Evolutionary conservation across 2,888 invertebrate species (phyloP).

Genomic region (Drosophila mulleri): DNA sequence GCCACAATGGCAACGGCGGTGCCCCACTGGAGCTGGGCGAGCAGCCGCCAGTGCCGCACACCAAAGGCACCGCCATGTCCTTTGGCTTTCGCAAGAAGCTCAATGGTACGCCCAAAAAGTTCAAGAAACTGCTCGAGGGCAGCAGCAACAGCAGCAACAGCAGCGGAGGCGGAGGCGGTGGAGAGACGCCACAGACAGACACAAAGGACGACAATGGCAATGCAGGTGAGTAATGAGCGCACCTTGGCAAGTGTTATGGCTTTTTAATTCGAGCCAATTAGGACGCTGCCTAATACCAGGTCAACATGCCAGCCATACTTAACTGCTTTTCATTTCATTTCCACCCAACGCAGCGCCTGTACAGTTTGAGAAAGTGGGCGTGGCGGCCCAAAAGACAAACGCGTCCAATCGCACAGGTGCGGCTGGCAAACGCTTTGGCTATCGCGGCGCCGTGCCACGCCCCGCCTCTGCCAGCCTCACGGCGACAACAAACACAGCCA

Average conservation of each 20-base stretch:
- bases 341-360: slow-evolving; percentile 47
- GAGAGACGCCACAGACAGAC: slow-evolving; percentile 29
- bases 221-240: slow-evolving; percentile 75
- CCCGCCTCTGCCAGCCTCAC: slow-evolving; percentile 87
- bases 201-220: slow-evolving; percentile 84
- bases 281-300: slow-evolving; percentile 34
- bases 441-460: slow-evolving; percentile 87
- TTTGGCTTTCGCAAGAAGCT: slow-evolving; percentile 92
- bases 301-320: slow-evolving; percentile 39
- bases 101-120: slow-evolving; percentile 85
- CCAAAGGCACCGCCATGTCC: slow-evolving; percentile 91
- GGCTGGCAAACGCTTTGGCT: slow-evolving; percentile 90
- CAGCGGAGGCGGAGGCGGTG: slow-evolving; percentile 30
- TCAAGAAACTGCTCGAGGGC: slow-evolving; percentile 79
- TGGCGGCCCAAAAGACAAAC: slow-evolving; percentile 61
- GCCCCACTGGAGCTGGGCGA: slow-evolving; percentile 40
- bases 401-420: slow-evolving; percentile 86
- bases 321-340: slow-evolving; percentile 3
- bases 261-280: slow-evolving; percentile 64
- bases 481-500: slow-evolving; percentile 18
- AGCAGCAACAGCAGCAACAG: slow-evolving; percentile 31
- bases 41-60: slow-evolving; percentile 72
- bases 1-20: slow-evolving; percentile 57
- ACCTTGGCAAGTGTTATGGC: slow-evolving; percentile 37
- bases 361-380: slow-evolving; percentile 84